A percentile compares a stretch with the other conserved stretches of the same genome.
phyloP scores from a whole-genome alignment of 2,113 vertebrate species.

The Chloroceryle aenea region DNA sequence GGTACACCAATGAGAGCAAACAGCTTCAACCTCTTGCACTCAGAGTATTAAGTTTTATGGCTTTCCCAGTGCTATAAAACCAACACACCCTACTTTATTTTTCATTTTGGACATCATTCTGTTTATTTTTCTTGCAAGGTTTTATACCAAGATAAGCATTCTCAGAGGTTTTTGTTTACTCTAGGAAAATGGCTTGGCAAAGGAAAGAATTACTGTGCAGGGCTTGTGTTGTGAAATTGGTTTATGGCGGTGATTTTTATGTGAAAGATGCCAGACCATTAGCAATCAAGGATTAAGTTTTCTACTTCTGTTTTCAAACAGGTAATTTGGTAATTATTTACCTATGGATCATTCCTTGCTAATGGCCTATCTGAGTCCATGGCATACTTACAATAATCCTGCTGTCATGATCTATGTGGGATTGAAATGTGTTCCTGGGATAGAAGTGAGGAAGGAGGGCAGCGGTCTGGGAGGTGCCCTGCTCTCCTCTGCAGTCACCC shows the following conservation, averaged over 20 bases:
- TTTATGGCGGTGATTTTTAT: slow-evolving; percentile 11
- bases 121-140: slow-evolving; percentile 61
- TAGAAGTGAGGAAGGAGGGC: background rate
- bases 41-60: background rate
- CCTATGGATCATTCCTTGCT: background rate
- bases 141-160: slow-evolving; percentile 59
- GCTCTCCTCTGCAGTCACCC: background rate
- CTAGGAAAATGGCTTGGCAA: slow-evolving; percentile 34
- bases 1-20: background rate
- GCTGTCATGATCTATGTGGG: too few species aligned
- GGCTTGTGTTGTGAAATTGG: background rate
- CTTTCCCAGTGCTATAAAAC: slow-evolving; percentile 12
- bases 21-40: background rate
- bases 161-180: slow-evolving; percentile 30
- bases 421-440: background rate
- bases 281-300: background rate
- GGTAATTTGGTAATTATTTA: slow-evolving; percentile 8
- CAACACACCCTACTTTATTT: slow-evolving; percentile 50
- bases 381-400: background rate
- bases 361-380: background rate
- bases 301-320: background rate
- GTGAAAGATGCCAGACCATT: background rate
- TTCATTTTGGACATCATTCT: slow-evolving; percentile 26
- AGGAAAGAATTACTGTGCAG: background rate
- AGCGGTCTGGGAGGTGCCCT: too few species aligned